A percentile compares a stretch with the other conserved stretches of the same genome.
phyloP scores from a whole-genome alignment of 2,113 vertebrate species.

The Nibea albiflora region DNA sequence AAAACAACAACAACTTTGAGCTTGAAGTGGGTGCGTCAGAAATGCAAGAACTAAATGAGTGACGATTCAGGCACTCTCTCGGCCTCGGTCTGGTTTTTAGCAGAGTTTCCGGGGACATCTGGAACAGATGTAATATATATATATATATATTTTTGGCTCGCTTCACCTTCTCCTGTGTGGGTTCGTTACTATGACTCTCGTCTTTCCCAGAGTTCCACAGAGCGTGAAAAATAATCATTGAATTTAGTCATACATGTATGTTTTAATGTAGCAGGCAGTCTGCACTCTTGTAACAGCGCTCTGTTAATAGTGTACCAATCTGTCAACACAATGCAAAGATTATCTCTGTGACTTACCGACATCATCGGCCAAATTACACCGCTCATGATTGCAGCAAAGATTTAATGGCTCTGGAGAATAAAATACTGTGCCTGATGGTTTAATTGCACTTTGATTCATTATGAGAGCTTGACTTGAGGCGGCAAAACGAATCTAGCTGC shows the following conservation, averaged over 20 bases:
- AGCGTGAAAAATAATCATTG: too few relatives aligned
- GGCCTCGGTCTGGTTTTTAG: background rate
- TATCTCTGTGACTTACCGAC: background rate
- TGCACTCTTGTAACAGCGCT: background rate
- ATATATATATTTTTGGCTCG: too few relatives aligned
- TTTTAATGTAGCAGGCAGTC: background rate
- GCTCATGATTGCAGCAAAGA: slow-evolving; percentile 6
- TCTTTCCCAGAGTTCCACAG: background rate
- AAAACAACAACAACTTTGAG: background rate
- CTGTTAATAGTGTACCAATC: slow-evolving; percentile 2
- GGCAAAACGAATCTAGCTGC: slow-evolving; percentile 24
- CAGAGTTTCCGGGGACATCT: too few relatives aligned
- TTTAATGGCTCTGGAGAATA: slow-evolving; percentile 27
- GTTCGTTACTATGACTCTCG: background rate
- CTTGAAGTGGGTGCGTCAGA: background rate
- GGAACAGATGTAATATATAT: too few relatives aligned
- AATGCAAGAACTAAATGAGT: background rate
- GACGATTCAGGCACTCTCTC: background rate
- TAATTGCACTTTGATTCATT: slow-evolving; percentile 48
- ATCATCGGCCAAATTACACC: slow-evolving; percentile 10
- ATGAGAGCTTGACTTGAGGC: slow-evolving; percentile 24
- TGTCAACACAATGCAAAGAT: slow-evolving; percentile 5
- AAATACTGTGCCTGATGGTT: slow-evolving; percentile 34
- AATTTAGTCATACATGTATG: background rate
- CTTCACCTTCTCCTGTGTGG: background rate